A percentile compares a stretch with the other conserved stretches of the same genome.
Conservation (phyloP, 2,888 invertebrate species). For the Formica aserva region DNA sequence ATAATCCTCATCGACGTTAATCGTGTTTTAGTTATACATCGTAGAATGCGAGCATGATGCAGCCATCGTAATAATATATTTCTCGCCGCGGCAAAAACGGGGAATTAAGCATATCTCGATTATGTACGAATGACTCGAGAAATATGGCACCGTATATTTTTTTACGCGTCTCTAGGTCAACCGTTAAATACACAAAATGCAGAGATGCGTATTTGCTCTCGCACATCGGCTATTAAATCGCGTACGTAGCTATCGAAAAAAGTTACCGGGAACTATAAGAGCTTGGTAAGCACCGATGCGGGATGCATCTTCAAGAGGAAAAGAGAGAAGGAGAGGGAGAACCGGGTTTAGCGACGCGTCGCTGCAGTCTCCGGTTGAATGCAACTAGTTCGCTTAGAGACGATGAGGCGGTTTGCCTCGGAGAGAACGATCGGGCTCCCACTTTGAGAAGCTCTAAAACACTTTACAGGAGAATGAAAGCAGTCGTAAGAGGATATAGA, state of each 20-base stretch:
- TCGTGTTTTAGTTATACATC: constrained; percentile 14
- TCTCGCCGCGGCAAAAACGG: constrained; percentile 10
- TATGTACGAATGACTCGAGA: constrained; percentile 1
- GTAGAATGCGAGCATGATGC: not conserved
- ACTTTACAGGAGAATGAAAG: constrained; percentile 73
- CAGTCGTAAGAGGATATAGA: constrained; percentile 71
- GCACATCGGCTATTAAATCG: constrained; percentile 75
- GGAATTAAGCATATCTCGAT: not conserved
- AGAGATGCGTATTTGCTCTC: constrained; percentile 36
- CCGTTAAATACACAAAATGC: constrained; percentile 38
- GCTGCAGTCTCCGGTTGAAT: constrained; percentile 50
- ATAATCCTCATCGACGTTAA: constrained; percentile 18
- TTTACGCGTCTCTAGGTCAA: constrained; percentile 31
- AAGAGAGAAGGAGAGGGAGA: constrained; percentile 31
- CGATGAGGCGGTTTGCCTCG: constrained; percentile 64
- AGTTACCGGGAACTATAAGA: constrained; percentile 75
- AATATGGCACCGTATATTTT: not conserved
- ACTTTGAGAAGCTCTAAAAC: constrained; percentile 72
- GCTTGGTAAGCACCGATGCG: constrained; percentile 63
- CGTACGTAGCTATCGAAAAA: constrained; percentile 75
- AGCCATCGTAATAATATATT: constrained; percentile 2
- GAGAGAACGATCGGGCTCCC: constrained; percentile 69
- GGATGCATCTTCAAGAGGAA: constrained; percentile 60
- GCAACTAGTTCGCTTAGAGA: constrained; percentile 51
- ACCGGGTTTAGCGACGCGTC: constrained; percentile 66